Conservation (phyloP, 1,140 invertebrate genomes). For the Papilio helenus region DNA sequence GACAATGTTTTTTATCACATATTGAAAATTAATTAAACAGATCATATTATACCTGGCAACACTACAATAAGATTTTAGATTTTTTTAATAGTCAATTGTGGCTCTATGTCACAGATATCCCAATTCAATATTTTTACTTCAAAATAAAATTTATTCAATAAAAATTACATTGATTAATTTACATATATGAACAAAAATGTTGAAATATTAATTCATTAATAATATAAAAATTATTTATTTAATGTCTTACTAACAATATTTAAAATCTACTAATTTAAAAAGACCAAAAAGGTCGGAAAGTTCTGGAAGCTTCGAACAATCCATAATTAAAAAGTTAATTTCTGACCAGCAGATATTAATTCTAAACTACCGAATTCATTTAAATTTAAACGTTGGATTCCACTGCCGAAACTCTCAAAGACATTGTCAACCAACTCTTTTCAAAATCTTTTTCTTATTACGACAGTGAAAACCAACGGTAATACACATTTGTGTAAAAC, state of each 20-base stretch:
- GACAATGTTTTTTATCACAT: slow-evolving; percentile 3
- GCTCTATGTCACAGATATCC: slow-evolving; percentile 34
- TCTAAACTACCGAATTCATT: slow-evolving; percentile 7
- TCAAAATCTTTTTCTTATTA: too few relatives aligned
- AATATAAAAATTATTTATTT: not conserved
- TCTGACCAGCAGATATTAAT: slow-evolving; percentile 69
- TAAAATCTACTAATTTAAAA: slow-evolving; percentile 44
- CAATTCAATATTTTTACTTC: too few relatives aligned
- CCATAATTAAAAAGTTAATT: slow-evolving; percentile 43
- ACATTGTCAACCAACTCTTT: too few relatives aligned
- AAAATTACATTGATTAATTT: too few relatives aligned
- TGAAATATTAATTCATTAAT: too few relatives aligned
- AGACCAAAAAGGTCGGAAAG: slow-evolving; percentile 58
- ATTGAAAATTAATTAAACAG: not conserved
- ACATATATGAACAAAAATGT: too few relatives aligned
- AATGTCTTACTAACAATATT: slow-evolving; percentile 30
- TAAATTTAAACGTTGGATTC: too few relatives aligned
- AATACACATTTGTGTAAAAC: not conserved
- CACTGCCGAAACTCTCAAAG: too few relatives aligned
- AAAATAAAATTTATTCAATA: too few relatives aligned
- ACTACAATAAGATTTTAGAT: not conserved
- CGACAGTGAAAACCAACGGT: too few relatives aligned
- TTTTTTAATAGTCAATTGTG: slow-evolving; percentile 51
- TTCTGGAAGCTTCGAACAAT: slow-evolving; percentile 64
- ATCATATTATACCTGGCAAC: not conserved